Conservation (phyloP, 2,113 vertebrate genomes). For the Elachura formosa region DNA sequence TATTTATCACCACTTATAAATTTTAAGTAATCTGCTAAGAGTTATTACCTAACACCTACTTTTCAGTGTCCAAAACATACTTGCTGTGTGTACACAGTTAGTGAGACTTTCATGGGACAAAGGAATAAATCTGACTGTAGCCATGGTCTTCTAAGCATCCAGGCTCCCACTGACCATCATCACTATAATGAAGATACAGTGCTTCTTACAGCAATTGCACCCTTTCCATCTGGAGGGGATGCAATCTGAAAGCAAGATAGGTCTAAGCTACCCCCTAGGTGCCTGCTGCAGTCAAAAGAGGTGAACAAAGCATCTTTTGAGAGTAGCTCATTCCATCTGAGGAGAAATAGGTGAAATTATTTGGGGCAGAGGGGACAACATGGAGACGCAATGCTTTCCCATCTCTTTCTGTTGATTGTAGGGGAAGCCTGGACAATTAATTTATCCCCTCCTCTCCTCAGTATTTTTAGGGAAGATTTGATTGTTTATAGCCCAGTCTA, state of each 20-base stretch:
- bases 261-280: neutral
- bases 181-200: neutral
- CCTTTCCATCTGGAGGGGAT: neutral
- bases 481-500: neutral
- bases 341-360: neutral
- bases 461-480: neutral
- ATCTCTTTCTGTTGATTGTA: neutral
- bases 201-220: neutral
- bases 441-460: neutral
- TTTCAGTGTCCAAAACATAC: slow-evolving; percentile 18
- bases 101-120: neutral
- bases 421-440: neutral
- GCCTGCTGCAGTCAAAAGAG: neutral
- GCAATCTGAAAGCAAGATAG: neutral
- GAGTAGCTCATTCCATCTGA: neutral
- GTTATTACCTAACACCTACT: slow-evolving; percentile 60
- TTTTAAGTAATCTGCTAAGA: slow-evolving; percentile 60
- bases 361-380: no score
- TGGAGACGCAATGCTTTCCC: rapidly evolving
- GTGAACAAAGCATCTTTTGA: neutral
- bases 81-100: neutral
- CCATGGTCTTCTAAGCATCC: neutral
- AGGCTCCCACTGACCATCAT: neutral
- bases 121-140: neutral
- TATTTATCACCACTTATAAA: slow-evolving; percentile 70